These are phyloP conservation scores for Mirza zaza DNA, from an alignment of 2,113 vertebrate species.

Conservation along the genomic window DNA sequence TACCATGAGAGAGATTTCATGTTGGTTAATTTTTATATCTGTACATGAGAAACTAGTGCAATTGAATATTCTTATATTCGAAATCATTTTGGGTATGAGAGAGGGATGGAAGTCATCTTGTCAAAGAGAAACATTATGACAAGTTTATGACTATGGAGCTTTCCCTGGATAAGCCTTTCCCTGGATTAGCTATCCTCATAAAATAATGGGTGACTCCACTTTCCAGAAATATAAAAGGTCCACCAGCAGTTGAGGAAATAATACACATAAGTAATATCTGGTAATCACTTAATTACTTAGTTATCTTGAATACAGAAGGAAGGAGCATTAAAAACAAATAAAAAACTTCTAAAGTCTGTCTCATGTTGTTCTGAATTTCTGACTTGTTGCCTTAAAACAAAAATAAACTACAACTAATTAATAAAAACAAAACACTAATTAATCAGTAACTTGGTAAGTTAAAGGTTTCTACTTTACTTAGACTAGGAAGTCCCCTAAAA, in stretches of 20 bases:
- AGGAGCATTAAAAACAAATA: not conserved
- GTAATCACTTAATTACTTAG: not conserved
- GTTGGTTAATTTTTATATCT: not conserved
- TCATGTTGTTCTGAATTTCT: not conserved
- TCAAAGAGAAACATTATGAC: not conserved
- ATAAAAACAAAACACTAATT: not conserved
- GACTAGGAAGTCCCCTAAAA: not conserved
- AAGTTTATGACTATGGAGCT: not conserved
- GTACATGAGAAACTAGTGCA: not conserved
- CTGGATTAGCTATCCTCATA: not conserved
- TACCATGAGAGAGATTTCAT: not conserved
- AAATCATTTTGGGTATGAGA: not conserved
- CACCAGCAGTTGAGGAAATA: not conserved
- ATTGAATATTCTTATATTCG: not conserved
- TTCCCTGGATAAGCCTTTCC: not conserved
- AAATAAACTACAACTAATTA: not conserved
- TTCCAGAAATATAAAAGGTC: not conserved
- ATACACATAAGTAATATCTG: not conserved
- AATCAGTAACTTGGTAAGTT: not conserved
- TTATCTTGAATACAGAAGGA: not conserved
- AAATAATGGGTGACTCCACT: not conserved
- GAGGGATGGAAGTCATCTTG: not conserved
- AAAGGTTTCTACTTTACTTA: not conserved
- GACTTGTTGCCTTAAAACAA: not conserved
- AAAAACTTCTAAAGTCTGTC: not conserved